Conservation (phyloP, 2,888 invertebrate species). For the Empis livida region DNA sequence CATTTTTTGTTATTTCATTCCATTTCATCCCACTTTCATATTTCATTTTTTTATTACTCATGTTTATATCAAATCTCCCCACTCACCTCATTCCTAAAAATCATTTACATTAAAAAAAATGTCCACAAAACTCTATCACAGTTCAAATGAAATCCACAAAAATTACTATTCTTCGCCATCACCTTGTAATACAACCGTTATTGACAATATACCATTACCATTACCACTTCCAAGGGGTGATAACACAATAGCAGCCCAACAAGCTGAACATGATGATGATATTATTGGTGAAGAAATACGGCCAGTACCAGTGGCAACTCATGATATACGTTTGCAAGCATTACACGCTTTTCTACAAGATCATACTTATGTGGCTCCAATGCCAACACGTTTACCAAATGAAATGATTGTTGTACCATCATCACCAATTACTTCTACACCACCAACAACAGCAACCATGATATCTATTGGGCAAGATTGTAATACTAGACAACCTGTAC, state of each 20-base stretch:
- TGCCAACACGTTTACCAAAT: slow-evolving; percentile 19
- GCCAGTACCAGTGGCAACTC: slow-evolving; percentile 29
- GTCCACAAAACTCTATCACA: slow-evolving; percentile 5
- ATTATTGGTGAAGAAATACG: slow-evolving; percentile 33
- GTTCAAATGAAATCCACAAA: slow-evolving; percentile 14
- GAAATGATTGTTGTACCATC: slow-evolving; percentile 15
- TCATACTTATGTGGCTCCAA: slow-evolving; percentile 31
- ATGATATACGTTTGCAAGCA: slow-evolving; percentile 27
- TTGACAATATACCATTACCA: slow-evolving; percentile 17
- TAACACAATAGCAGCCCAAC: slow-evolving; percentile 9
- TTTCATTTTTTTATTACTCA: too few species aligned
- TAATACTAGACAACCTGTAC: background rate
- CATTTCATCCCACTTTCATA: too few species aligned
- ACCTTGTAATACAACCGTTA: slow-evolving; percentile 10
- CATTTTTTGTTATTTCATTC: too few species aligned
- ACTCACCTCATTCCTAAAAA: background rate
- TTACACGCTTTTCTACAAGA: slow-evolving; percentile 33
- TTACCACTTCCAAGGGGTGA: slow-evolving; percentile 15
- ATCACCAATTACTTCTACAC: slow-evolving; percentile 6
- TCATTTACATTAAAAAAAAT: background rate
- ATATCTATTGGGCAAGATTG: background rate
- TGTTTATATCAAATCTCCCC: too few species aligned
- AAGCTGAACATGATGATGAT: slow-evolving; percentile 27
- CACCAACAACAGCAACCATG: slow-evolving; percentile 6
- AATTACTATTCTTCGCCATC: slow-evolving; percentile 7